Conservation (phyloP, 2,888 invertebrate genomes). For the Cotesia congregata region DNA sequence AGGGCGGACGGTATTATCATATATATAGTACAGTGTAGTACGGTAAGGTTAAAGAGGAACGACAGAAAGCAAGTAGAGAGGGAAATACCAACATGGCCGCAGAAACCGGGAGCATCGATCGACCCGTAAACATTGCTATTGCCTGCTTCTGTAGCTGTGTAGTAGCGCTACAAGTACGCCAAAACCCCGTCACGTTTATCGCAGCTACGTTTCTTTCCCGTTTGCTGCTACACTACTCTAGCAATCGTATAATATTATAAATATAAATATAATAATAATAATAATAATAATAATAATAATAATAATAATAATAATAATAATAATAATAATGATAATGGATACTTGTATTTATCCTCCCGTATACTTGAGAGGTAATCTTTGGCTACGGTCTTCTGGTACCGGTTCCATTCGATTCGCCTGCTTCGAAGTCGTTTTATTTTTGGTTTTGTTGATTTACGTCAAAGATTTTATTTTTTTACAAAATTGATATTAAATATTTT, state of each 20-base stretch:
- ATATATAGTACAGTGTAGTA: too few relatives aligned
- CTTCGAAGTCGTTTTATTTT: constrained; percentile 10
- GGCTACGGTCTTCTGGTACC: constrained; percentile 9
- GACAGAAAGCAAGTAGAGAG: constrained; percentile 25
- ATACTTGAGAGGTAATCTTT: constrained; percentile 3
- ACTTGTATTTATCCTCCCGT: neutral
- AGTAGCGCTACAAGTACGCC: neutral
- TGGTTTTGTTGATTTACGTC: neutral
- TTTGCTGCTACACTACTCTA: neutral
- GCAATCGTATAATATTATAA: neutral
- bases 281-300: neutral
- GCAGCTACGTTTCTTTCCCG: neutral
- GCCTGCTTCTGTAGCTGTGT: constrained; percentile 11
- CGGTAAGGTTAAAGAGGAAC: constrained; percentile 15
- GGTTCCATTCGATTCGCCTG: constrained; percentile 38
- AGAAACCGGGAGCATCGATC: constrained; percentile 50
- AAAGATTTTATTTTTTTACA: too few relatives aligned
- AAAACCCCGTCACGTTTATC: neutral
- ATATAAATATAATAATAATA: neutral
- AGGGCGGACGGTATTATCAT: neutral
- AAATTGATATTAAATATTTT: too few relatives aligned
- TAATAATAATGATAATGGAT: neutral
- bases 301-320: neutral
- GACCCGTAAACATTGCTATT: constrained; percentile 47
- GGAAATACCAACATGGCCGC: constrained; percentile 42